phyloP scores from a whole-genome alignment of 2,888 invertebrate genomes.

The Lepidocyrtinus sp. region DNA sequence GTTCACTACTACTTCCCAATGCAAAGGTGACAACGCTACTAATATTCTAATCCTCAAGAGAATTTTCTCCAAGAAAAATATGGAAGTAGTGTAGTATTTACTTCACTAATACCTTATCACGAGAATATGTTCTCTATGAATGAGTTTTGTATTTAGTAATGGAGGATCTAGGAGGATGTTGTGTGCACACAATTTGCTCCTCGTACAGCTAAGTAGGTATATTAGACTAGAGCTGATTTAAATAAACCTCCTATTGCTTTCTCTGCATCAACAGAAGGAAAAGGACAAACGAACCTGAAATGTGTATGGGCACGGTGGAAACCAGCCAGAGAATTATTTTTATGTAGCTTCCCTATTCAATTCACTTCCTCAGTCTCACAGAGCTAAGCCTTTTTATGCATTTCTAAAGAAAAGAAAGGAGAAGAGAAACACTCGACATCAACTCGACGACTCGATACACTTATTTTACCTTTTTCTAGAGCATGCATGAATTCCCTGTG shows the following conservation, averaged over 20 bases:
- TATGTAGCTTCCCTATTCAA: slow-evolving; percentile 19
- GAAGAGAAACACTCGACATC: slow-evolving; percentile 9
- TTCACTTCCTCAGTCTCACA: slow-evolving; percentile 5
- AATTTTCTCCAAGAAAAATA: too few relatives aligned
- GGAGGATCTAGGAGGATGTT: too few relatives aligned
- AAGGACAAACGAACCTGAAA: neutral
- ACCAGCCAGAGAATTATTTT: neutral
- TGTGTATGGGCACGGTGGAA: neutral
- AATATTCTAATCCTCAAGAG: too few relatives aligned
- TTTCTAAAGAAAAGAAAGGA: neutral
- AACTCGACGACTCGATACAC: slow-evolving; percentile 40
- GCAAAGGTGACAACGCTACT: too few relatives aligned
- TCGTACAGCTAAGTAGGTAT: neutral
- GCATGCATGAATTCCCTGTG: slow-evolving; percentile 54
- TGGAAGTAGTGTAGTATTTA: neutral
- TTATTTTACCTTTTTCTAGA: slow-evolving; percentile 55
- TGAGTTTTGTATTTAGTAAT: neutral
- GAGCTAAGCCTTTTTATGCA: neutral
- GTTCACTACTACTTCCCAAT: too few relatives aligned
- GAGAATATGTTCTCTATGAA: neutral
- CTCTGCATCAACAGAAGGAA: neutral
- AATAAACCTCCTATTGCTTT: slow-evolving; percentile 25
- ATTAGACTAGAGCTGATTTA: slow-evolving; percentile 18
- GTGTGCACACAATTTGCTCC: slow-evolving; percentile 28
- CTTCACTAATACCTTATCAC: neutral